Evolutionary conservation across 2,113 vertebrate species (phyloP), one percentile per base, ranked within the genome.

Genomic region (Archilochus colubris): DNA sequence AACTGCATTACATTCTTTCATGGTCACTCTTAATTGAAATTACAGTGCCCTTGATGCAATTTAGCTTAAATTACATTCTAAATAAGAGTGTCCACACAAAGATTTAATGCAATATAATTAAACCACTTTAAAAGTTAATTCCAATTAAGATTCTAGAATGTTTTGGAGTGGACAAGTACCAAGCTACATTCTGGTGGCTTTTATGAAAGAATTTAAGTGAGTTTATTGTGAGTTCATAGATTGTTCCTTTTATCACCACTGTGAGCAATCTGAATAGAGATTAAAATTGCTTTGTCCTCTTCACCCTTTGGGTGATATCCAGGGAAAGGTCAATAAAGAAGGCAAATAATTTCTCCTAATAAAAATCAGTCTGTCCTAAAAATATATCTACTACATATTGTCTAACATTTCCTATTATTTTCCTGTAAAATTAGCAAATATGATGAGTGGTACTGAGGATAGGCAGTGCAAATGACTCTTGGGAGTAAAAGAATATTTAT

Each of bases 31-130:
- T 94, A 94, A 88, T 93, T 96, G 91, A 94, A 96, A 93, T 94
- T 95, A 90, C 88, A 93, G 77, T 92, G 92, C 64, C 73, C 73
- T 93, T 93, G 81, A 96, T 96, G 95, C 74, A 95, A 94, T 96
- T 91, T 86, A 86, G 66, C 40, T 89, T 84, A 86, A 94, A 94
- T 93, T 92, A 96, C 92, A 91, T 95, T 93, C 73, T 81, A 91
- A 94, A 91, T 89, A 92, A 78, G 57, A 82, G 86, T 69, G 66
- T 78, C 91, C 83, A 94, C 86, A 82, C 74, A 76, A 94, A 95
- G 86, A 96, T 86, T 82, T 79, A 93, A 92, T 93, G 74, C 23
- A 92, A 64, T 92, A 75, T 80, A 93, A 94, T 93, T 93, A 95
- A 91, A 83, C 62, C 83, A 89, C 54, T 93, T 94, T 86, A 78